These are phyloP conservation scores for Neolamprologus longior DNA, from an alignment of 2,113 vertebrate genomes.

Conservation along the genomic window DNA sequence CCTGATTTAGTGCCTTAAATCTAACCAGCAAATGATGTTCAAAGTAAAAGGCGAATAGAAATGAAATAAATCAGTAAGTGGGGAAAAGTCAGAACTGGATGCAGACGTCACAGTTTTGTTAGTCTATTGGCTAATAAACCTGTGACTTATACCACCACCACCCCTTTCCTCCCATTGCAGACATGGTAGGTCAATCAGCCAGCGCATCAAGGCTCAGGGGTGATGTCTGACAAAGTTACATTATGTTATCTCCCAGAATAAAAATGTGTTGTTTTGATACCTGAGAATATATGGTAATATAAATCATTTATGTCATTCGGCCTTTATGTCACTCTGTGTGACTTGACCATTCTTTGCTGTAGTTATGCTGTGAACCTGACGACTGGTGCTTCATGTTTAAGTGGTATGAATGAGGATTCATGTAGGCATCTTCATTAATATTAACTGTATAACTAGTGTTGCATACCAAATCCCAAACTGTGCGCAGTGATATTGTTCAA, in stretches of 20 bases:
- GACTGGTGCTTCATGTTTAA: not conserved
- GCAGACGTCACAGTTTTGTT: not conserved
- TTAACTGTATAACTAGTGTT: not conserved
- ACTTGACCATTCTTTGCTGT: not conserved
- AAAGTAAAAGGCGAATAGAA: not conserved
- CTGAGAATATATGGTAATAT: not conserved
- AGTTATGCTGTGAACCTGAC: rapidly evolving
- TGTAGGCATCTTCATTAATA: not conserved
- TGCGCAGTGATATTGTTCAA: not conserved
- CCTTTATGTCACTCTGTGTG: not conserved
- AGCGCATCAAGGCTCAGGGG: not conserved
- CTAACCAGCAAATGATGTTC: not conserved
- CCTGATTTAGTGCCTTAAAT: not conserved
- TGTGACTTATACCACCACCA: not conserved
- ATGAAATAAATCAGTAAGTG: not conserved
- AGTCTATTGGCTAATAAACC: not conserved
- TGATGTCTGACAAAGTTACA: not conserved
- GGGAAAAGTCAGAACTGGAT: not conserved
- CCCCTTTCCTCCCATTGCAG: not conserved
- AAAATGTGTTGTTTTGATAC: not conserved
- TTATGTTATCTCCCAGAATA: rapidly evolving
- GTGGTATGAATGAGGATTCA: not conserved
- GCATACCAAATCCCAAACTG: not conserved
- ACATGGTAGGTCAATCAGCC: not conserved
- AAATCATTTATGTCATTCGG: not conserved